Evolutionary conservation across 2,888 invertebrate genomes (phyloP).

Genomic region (Cremastobaeus sp.): DNA sequence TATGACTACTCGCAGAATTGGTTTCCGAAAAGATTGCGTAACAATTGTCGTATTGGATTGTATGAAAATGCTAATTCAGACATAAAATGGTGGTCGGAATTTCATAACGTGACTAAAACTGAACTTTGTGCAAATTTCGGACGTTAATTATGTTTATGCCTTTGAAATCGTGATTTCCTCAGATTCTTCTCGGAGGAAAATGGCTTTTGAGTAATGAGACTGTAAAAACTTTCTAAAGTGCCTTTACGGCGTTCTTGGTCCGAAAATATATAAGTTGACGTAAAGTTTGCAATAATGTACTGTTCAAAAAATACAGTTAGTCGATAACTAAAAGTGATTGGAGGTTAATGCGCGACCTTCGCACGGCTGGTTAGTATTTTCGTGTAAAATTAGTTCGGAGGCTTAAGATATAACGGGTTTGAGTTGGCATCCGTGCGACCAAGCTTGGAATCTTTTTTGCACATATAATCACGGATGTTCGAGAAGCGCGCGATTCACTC

Average conservation of each 20-base stretch:
- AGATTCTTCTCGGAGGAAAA: not conserved
- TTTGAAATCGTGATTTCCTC: too few relatives aligned
- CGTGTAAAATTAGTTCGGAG: constrained; percentile 16
- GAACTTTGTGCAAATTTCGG: too few relatives aligned
- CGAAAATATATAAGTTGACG: constrained; percentile 19
- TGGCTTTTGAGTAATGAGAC: constrained; percentile 11
- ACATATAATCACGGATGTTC: constrained; percentile 10
- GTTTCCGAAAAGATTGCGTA: too few relatives aligned
- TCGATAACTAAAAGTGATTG: constrained; percentile 33
- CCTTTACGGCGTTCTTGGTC: constrained; percentile 1
- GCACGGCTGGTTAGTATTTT: constrained; percentile 61
- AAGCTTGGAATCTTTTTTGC: constrained; percentile 13
- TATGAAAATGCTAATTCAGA: too few relatives aligned
- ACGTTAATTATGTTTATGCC: too few relatives aligned
- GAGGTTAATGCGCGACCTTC: constrained; percentile 66
- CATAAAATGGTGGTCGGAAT: too few relatives aligned
- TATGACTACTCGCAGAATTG: too few relatives aligned
- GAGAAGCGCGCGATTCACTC: constrained; percentile 15
- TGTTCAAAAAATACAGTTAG: constrained; percentile 36
- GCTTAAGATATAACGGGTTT: constrained; percentile 51
- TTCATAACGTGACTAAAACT: too few relatives aligned
- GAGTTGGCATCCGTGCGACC: constrained; percentile 14
- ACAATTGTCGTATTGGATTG: too few relatives aligned
- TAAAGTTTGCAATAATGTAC: constrained; percentile 21
- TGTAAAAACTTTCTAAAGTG: constrained; percentile 24